Evolutionary conservation across 2,888 invertebrate genomes (phyloP).

Genomic region (Myopa testacea): DNA sequence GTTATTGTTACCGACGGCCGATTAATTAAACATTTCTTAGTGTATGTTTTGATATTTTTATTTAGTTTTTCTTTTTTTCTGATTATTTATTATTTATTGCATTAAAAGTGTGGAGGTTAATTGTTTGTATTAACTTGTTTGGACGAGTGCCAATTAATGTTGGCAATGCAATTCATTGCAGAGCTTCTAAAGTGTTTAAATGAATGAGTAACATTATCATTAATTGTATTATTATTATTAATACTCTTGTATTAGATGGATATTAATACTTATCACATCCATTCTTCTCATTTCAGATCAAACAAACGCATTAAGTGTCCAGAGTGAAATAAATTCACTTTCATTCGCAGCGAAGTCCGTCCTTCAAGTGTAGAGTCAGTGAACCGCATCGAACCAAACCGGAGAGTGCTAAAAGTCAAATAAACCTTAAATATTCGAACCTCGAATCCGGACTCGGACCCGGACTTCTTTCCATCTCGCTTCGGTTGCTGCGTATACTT

Average conservation of each 20-base stretch:
- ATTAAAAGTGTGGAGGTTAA: constrained; percentile 18
- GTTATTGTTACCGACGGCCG: not conserved
- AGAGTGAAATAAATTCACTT: not conserved
- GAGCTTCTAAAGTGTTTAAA: not conserved
- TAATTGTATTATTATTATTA: no score
- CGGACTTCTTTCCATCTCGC: not conserved
- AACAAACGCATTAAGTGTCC: not conserved
- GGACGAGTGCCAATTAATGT: constrained; percentile 5
- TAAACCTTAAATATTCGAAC: constrained; percentile 43
- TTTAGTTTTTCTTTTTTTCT: no score
- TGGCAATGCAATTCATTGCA: not conserved
- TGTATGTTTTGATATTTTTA: no score
- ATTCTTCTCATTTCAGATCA: constrained; percentile 2
- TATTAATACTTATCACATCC: no score
- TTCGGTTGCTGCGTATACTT: not conserved
- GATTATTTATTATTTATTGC: constrained; percentile 10
- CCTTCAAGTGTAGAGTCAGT: not conserved
- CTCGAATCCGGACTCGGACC: not conserved
- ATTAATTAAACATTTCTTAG: constrained; percentile 18
- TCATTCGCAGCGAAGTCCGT: not conserved
- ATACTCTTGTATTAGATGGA: no score
- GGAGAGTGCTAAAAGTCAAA: constrained; percentile 35
- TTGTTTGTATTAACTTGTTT: constrained; percentile 8
- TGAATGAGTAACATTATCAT: not conserved
- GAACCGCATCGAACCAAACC: not conserved